A percentile compares a stretch with the other conserved stretches of the same genome.
Conservation (phyloP, 2,797 vertebrate species). For the Taeniopygia guttata region DNA sequence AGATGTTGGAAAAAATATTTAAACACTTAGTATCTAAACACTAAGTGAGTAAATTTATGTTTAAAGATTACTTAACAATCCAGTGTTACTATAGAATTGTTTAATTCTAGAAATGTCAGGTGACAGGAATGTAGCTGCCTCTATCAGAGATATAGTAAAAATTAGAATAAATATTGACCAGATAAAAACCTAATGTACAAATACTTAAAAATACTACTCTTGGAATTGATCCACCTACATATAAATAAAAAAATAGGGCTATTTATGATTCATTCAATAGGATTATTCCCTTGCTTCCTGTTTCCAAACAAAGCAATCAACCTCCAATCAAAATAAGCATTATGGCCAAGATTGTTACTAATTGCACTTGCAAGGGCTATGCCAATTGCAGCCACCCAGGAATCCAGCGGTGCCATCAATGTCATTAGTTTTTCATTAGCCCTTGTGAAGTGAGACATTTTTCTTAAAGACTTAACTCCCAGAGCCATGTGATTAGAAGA, state of each 20-base stretch:
- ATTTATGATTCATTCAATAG: constrained; percentile 2
- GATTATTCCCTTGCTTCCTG: constrained; percentile 48
- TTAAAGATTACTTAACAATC: not conserved
- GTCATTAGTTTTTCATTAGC: constrained; percentile 10
- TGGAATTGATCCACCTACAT: not conserved
- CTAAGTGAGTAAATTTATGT: not conserved
- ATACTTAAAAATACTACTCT: not conserved
- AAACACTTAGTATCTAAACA: not conserved
- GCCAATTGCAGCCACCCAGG: constrained; percentile 12
- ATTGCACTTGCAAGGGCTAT: not conserved
- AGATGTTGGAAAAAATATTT: not conserved
- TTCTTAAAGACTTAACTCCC: not conserved
- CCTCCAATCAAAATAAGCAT: not conserved
- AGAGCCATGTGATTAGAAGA: not conserved
- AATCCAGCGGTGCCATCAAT: not conserved
- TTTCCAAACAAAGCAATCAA: constrained; percentile 23
- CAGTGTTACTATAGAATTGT: not conserved
- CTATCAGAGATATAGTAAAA: not conserved
- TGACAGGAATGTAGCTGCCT: not conserved
- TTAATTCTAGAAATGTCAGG: not conserved
- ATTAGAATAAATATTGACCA: not conserved
- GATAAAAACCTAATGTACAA: not conserved
- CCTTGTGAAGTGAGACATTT: not conserved
- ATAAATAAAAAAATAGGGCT: not conserved
- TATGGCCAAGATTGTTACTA: constrained; percentile 4